A percentile compares a stretch with the other conserved stretches of the same genome.
phyloP scores from a whole-genome alignment of 2,888 invertebrate genomes.

The Pinctada fucata region DNA sequence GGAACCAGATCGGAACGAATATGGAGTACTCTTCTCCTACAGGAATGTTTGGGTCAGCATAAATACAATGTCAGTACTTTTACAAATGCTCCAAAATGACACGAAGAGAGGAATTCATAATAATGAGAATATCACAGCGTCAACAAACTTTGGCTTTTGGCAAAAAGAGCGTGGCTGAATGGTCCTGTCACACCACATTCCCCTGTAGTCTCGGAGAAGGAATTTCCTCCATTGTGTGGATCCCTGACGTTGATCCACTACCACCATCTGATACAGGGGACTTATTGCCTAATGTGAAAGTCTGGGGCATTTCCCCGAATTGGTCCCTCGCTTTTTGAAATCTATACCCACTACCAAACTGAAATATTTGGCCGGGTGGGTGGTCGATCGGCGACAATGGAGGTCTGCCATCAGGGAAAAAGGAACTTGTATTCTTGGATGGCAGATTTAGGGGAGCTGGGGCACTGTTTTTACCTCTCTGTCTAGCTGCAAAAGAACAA shows the following conservation, averaged over 20 bases:
- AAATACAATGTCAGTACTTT: no score
- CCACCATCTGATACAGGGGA: constrained; percentile 30
- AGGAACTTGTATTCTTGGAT: constrained; percentile 14
- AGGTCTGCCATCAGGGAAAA: constrained; percentile 35
- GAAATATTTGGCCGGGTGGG: constrained; percentile 5
- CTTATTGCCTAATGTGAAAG: constrained; percentile 25
- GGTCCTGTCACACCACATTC: constrained; percentile 14
- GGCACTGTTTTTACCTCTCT: constrained; percentile 7
- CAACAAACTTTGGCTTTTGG: no score
- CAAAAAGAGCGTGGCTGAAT: no score
- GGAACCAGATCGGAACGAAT: no score
- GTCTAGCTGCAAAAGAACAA: not conserved
- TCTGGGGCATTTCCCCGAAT: constrained; percentile 6
- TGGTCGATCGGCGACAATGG: constrained; percentile 38
- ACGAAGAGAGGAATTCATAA: no score
- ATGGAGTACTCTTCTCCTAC: no score
- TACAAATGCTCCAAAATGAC: no score
- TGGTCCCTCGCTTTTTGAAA: not conserved
- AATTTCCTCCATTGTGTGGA: constrained; percentile 40
- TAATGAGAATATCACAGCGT: no score
- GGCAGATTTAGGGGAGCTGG: constrained; percentile 17
- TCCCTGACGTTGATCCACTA: constrained; percentile 42
- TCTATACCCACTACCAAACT: constrained; percentile 14
- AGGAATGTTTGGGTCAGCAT: no score
- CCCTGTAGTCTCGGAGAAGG: constrained; percentile 14